Evolutionary conservation across 2,888 invertebrate species (phyloP), one percentile per base, ranked within the genome.

Genomic region (Antitype chi): DNA sequence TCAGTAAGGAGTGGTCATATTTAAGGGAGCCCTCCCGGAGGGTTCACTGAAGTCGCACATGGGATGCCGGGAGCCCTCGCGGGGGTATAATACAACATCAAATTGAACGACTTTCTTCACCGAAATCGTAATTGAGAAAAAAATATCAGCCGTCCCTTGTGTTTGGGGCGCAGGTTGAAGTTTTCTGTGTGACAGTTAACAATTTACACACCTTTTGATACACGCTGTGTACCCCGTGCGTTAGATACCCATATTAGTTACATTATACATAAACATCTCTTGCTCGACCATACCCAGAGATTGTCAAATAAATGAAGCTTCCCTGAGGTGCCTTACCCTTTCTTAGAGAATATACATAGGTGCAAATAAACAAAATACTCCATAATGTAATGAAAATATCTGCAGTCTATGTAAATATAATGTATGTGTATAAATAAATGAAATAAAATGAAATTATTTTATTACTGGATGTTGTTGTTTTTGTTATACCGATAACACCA

Each of bases 391-490:
- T 92, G 80, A 92, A 91, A 92, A 93, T 92, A 93, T 88, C 91
- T 91, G 92, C 94, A 93, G 92, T 92, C 93, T 93, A 91, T 96
- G 96, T 96, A 96, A 94, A 95, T 94, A 95, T 90, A 87, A 93
- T 90, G 85, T 95, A 89, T 93, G 91, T 94, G 93, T 95, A 95
- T 94, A 93, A 93, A 92, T 93, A 90, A 92, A 91, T 90, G 83
- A 88, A 94, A 95, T 94, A 94, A 95, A 94, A 95, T 92, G 94
- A 96, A 95, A 94, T 93, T 96, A 96, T 96, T 96, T 96, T 96
- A 96, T 95, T 96, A 95, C 92, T 93, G 91, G 92, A 92, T 73
- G 17, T 15, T 66, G 78, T 90, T 79, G 90, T 93, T 92, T 93
- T 89, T 64, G 87, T 90, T 86, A n/a, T 6, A 8, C 64, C 43